Evolutionary conservation across 1,140 invertebrate genomes (phyloP).

Genomic region (Epicauta chinensis): DNA sequence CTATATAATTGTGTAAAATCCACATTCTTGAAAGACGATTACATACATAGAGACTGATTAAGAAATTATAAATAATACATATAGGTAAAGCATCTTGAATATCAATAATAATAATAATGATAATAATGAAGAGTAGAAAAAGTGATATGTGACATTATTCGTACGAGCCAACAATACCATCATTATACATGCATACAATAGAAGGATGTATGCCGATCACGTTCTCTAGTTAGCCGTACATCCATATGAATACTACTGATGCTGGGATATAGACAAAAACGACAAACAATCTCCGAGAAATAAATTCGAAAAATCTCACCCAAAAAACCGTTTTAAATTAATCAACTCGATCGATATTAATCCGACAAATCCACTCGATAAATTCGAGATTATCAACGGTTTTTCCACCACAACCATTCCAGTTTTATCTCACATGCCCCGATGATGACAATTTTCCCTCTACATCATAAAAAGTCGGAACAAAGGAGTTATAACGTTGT

Average conservation of each 20-base stretch:
- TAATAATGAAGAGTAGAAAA: constrained; percentile 19
- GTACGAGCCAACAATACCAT: constrained; percentile 32
- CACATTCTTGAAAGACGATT: constrained; percentile 2
- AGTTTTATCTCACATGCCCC: no score
- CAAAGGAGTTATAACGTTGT: no score
- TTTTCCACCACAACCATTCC: no score
- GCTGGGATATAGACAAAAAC: constrained; percentile 28
- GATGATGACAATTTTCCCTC: no score
- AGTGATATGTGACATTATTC: constrained; percentile 33
- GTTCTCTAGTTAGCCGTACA: constrained; percentile 34
- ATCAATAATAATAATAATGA: constrained; percentile 2
- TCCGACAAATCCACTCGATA: no score
- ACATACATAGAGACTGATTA: constrained; percentile 15
- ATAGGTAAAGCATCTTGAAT: constrained; percentile 16
- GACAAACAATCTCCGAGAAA: no score
- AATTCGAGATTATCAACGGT: no score
- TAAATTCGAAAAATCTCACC: no score
- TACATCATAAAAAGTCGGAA: no score
- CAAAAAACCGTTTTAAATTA: no score
- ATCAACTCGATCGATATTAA: no score
- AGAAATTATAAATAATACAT: constrained; percentile 23
- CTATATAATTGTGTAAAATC: constrained; percentile 12
- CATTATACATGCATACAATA: constrained; percentile 29
- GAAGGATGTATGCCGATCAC: constrained; percentile 31
- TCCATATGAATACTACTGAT: constrained; percentile 33